Evolutionary conservation across 2,888 invertebrate genomes (phyloP).

Genomic region (Chloromyia formosa): DNA sequence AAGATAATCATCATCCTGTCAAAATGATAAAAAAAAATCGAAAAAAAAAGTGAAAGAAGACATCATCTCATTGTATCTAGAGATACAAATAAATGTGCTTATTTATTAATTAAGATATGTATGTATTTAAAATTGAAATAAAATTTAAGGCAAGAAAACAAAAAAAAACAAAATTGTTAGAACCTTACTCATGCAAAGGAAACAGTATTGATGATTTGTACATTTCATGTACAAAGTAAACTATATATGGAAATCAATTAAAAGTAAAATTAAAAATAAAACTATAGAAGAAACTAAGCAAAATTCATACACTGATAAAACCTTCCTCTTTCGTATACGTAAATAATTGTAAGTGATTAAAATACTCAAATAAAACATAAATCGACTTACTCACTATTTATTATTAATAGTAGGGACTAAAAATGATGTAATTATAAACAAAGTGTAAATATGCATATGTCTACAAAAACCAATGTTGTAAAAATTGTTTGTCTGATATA

Average conservation of each 20-base stretch:
- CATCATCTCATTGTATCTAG: background rate
- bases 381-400: no score
- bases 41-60: background rate
- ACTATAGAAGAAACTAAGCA: no score
- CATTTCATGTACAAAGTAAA: slow-evolving; percentile 7
- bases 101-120: no score
- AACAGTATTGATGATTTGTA: no score
- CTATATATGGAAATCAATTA: background rate
- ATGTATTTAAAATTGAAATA: no score
- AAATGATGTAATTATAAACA: background rate
- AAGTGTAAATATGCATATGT: background rate
- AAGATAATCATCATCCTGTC: no score
- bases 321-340: slow-evolving; percentile 44
- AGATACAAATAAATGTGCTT: slow-evolving; percentile 12
- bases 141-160: background rate
- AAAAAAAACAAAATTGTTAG: no score
- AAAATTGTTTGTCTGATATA: background rate
- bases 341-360: slow-evolving; percentile 20
- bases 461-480: background rate
- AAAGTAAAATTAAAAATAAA: background rate
- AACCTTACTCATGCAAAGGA: no score
- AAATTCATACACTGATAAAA: slow-evolving; percentile 21
- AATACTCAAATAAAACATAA: background rate
- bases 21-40: no score
- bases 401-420: background rate